These are phyloP conservation scores for Boulengeromyrus knoepffleri DNA, from an alignment of 2,113 vertebrate species.

Conservation along the genomic window DNA sequence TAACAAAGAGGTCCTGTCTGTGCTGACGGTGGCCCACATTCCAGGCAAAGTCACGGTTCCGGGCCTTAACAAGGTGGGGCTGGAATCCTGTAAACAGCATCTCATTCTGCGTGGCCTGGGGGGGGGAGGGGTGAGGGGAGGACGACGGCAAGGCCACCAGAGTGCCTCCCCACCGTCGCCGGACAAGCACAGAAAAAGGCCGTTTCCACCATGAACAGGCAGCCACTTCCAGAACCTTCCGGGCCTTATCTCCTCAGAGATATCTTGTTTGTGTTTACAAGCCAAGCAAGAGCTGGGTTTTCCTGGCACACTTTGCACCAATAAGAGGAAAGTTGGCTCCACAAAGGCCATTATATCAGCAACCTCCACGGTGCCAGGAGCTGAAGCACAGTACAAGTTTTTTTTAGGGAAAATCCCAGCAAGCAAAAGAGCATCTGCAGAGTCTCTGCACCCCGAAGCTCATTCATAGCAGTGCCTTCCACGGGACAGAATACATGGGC, in stretches of 20 bases:
- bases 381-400: slow-evolving; percentile 25
- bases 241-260: slow-evolving; percentile 16
- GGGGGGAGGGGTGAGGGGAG: background rate
- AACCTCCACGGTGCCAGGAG: slow-evolving; percentile 35
- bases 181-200: background rate
- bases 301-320: slow-evolving; percentile 44
- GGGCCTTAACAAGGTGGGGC: slow-evolving; percentile 12
- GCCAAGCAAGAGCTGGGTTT: slow-evolving; percentile 27
- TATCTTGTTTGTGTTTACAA: slow-evolving; percentile 15
- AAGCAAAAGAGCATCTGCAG: background rate
- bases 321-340: slow-evolving; percentile 57
- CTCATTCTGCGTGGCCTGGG: background rate
- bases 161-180: background rate
- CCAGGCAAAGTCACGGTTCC: slow-evolving; percentile 16
- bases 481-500: background rate
- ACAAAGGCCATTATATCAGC: slow-evolving; percentile 44
- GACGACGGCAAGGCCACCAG: background rate
- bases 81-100: slow-evolving; percentile 7
- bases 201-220: background rate
- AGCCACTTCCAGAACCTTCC: slow-evolving; percentile 6
- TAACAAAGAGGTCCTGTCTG: slow-evolving; percentile 22
- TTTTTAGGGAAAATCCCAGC: slow-evolving; percentile 29
- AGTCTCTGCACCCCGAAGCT: background rate
- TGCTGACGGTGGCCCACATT: background rate
- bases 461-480: background rate